Evolutionary conservation across 2,888 invertebrate genomes (phyloP), one percentile per base, ranked within the genome.

Genomic region (Rhamphomyia laevipes): DNA sequence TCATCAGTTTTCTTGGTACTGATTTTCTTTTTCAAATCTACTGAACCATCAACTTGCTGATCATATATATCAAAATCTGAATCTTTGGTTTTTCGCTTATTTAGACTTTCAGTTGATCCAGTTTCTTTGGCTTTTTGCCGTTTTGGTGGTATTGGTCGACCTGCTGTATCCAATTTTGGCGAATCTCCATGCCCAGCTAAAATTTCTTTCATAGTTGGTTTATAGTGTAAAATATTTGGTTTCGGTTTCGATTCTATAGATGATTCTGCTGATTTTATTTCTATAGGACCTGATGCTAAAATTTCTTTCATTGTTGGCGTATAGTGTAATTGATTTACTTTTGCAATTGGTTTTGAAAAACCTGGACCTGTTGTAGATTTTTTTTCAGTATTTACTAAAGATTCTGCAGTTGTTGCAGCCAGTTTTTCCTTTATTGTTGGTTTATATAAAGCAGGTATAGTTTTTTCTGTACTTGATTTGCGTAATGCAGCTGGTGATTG

Each of bases 31-130:
- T n/a, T 56, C 15, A 65, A 48, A 53, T 70, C 70, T 5, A 67
- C 45, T 0, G 70, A 66, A 1, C 71, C 71, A 47, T 71, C 71
- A 31, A 71, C 55, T 45, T 66, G 65, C 50, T 67, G 67, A n/a
- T 70, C 67, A 5, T 63, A 64, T 13, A 65, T 57, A 51, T 63
- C 71, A 53, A 62, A 70, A 17, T 31, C 31, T 2, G 38, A 38
- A 11, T 15, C 10, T 16, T 17, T 38, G 1, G 10, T 16, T 16
- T 38, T 15, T 16, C n/a, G 16, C 7, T 38, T 17, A 15, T 17
- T 21, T 21, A 13, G 27, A 45, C 16, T 15, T 35, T 37, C 9
- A 33, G 27, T 13, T 38, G 3, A 11, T 18, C n/a, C 5, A 31
- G 9, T 33, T 33, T 31, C 23, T 27, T 27, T 27, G 9, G 23